Base-by-base conservation (phyloP, 2,888 invertebrate genomes). In the Mythimna vitellina region DNA sequence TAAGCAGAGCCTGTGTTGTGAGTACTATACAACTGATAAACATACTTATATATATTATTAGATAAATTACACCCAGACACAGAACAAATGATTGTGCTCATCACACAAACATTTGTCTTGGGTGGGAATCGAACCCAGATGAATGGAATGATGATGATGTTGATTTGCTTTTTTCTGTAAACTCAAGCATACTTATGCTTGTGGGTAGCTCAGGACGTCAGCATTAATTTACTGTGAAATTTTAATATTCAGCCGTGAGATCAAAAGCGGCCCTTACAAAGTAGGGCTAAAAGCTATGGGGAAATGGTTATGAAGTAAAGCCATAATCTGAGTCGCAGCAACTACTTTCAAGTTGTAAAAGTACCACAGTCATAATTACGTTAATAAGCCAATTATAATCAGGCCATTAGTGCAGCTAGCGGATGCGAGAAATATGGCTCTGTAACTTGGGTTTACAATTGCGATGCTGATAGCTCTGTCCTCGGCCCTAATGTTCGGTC, bases 351-450 rank as follows among this genome's bases (percentile, higher is more conserved):
- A 65, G 78, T 81, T 78, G 84, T 86, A 86, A 86, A 89, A 83
- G 86, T 79, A 76, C 71, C 76, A 77, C 82, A 86, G 79, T 82
- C 81, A 84, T 88, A 89, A 91, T 92, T 89, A 89, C 80, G 68
- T 83, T 91, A 90, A 92, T 90, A 86, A 88, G 88, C 63, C 87
- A 88, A 92, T 92, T 91, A 91, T 62, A 54, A 62, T 73, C 73
- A 70, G 77, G 73, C 82, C 85, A 89, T 90, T 89, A 91, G 88
- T 84, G 82, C 87, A 88, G 88, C 86, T 87, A 90, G 87, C 89
- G 91, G 89, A 89, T 89, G 89, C 82, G 84, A 86, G 86, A 89
- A 86, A 86, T 88, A 88, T 87, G 84, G 86, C 87, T 88, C 85
- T 85, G 80, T 81, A 84, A 68, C 54, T 67, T 77, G 77, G 80